Evolutionary conservation across 1,140 invertebrate genomes (phyloP), one percentile per base, ranked within the genome.

Genomic region (Aphelinus atriplicis): DNA sequence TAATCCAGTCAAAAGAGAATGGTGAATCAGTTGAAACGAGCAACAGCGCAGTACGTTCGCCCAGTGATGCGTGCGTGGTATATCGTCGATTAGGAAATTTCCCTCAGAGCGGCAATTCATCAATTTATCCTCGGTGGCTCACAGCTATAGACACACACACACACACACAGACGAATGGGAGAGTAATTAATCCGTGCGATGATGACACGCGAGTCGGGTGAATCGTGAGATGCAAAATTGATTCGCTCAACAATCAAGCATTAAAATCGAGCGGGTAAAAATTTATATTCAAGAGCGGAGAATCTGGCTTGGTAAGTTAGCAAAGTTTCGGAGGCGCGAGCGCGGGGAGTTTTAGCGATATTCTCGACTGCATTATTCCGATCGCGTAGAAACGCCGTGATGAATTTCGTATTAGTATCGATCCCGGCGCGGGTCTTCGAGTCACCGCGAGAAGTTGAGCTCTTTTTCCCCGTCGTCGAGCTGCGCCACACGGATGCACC

Each of bases 351-450:
- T 45, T 63, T 63, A 47, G 61, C 61, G 61, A 63, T 63, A 48
- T 63, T 63, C 61, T 48, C n/a, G 61, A 63, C 51, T 66, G 43
- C 64, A 66, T 66, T 66, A 66, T 66, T 66, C 64, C 64, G 64
- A 66, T 66, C 64, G 64, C 64, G 26, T 63, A 46, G 53, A 73
- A 77, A 76, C 60, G 10, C 48, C 51, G 50, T 66, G 64, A 66
- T 66, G 71, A 76, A 79, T 72, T 74, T 76, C 57, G 73, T 71
- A 71, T 72, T 70, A 69, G 71, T 75, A 78, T 79, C 71, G 74
- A 74, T 79, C 71, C 66, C 42, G 43, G 67, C 55, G 47, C 48
- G 62, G 45, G 64, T 43, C 66, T 70, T 64, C 62, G 57, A 60
- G 58, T 60, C 3, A 26, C 4, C 58, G 57, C 26, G 26, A 26